phyloP scores from a whole-genome alignment of 53 echinoderm and acorn worm genomes.

The Stichopus horrens region DNA sequence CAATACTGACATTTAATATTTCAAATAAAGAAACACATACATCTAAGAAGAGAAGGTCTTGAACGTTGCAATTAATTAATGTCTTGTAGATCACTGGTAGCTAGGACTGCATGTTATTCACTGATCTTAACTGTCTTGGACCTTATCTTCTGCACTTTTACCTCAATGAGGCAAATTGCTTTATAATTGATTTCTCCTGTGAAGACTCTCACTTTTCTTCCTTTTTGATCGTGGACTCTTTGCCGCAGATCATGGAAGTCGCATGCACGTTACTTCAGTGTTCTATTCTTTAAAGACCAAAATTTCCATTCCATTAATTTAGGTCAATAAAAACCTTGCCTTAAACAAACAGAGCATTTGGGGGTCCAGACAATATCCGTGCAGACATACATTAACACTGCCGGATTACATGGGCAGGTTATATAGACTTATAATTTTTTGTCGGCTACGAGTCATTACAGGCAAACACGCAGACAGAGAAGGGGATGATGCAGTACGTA shows the following conservation, averaged over 20 bases:
- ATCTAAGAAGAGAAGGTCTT: neutral
- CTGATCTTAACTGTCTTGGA: neutral
- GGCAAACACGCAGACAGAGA: constrained; percentile 37
- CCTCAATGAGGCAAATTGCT: constrained; percentile 43
- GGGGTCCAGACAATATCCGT: constrained; percentile 36
- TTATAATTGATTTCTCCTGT: constrained; percentile 36
- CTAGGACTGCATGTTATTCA: constrained; percentile 2
- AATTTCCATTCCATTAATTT: constrained; percentile 46
- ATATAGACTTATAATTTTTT: constrained; percentile 31
- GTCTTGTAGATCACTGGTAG: constrained; percentile 18
- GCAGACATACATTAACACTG: constrained; percentile 45
- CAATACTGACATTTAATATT: too few species aligned
- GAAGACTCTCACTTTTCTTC: constrained; percentile 10
- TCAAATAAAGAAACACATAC: too few species aligned
- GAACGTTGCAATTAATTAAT: constrained; percentile 33
- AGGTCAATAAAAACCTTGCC: constrained; percentile 39
- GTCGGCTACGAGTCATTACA: constrained; percentile 36
- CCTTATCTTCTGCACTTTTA: constrained; percentile 33
- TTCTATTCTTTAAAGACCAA: neutral
- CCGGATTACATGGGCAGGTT: constrained; percentile 42
- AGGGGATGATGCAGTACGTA: neutral
- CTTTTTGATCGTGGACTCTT: neutral
- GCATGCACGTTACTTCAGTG: constrained; percentile 14
- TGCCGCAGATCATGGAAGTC: neutral
- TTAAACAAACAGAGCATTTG: constrained; percentile 41